Evolutionary conservation across 2,888 invertebrate species (phyloP).

Genomic region (Orchestes rusci): DNA sequence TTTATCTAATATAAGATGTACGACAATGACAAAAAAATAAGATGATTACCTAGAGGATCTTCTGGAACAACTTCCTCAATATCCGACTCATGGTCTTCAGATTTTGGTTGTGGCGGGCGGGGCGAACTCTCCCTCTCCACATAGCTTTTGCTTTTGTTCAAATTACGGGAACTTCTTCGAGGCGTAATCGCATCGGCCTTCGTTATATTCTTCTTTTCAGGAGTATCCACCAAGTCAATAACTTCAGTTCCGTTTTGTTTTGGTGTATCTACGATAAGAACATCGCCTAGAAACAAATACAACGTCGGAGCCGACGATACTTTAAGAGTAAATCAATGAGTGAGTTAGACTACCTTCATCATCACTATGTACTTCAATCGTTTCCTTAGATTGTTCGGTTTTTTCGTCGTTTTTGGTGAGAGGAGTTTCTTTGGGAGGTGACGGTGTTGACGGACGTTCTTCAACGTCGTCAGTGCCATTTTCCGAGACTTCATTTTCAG

Average conservation of each 20-base stretch:
- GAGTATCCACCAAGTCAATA: conserved; percentile 35
- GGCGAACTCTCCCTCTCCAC: conserved; percentile 42
- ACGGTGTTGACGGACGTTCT: conserved; percentile 15
- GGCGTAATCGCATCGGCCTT: conserved; percentile 28
- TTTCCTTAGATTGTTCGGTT: conserved; percentile 27
- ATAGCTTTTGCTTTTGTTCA: conserved; percentile 51
- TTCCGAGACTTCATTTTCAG: conserved; percentile 11
- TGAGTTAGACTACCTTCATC: conserved; percentile 26
- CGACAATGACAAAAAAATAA: too few species aligned
- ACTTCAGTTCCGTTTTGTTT: conserved; percentile 36
- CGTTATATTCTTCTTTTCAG: conserved; percentile 43
- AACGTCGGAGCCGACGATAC: not conserved
- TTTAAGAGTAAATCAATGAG: not conserved
- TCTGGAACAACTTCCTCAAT: conserved; percentile 56
- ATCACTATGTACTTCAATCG: conserved; percentile 36
- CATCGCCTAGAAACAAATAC: conserved; percentile 28
- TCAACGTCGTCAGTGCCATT: conserved; percentile 31
- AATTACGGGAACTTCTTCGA: conserved; percentile 50
- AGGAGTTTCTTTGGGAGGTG: conserved; percentile 18
- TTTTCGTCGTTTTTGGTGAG: conserved; percentile 26
- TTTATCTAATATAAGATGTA: too few species aligned
- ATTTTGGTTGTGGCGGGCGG: conserved; percentile 36
- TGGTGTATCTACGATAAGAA: conserved; percentile 37
- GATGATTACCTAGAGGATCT: conserved; percentile 50
- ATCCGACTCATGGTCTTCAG: conserved; percentile 48